A percentile compares a stretch with the other conserved stretches of the same genome.
These are phyloP conservation scores for Nematopogon swammerdamellus DNA, from an alignment of 2,888 invertebrate genomes.

Conservation along the genomic window DNA sequence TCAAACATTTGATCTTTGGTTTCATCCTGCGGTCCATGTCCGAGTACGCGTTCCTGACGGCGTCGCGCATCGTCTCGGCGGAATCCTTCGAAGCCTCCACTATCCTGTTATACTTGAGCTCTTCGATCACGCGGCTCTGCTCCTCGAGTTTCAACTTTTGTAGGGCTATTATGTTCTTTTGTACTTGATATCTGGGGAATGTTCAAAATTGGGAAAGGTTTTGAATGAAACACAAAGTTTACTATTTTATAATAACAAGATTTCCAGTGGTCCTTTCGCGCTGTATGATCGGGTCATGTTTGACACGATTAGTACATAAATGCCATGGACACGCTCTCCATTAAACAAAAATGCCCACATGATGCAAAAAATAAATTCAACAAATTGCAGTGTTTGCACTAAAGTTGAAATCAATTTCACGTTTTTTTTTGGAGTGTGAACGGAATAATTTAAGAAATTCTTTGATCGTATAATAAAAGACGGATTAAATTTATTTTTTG, in stretches of 20 bases:
- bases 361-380: no score
- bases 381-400: no score
- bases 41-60: conserved; percentile 53
- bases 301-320: neutral
- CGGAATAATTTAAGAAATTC: no score
- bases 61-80: conserved; percentile 51
- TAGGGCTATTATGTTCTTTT: conserved; percentile 68
- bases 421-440: no score
- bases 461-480: no score
- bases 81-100: conserved; percentile 62
- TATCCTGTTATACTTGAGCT: conserved; percentile 67
- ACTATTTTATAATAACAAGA: neutral
- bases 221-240: conserved; percentile 1
- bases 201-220: conserved; percentile 2
- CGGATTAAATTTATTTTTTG: no score
- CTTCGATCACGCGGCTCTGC: conserved; percentile 70
- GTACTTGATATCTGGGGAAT: conserved; percentile 59
- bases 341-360: no score
- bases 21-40: conserved; percentile 55
- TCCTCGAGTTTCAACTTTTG: conserved; percentile 69
- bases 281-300: neutral
- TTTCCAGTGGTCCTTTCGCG: neutral
- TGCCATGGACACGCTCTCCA: neutral
- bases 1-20: conserved; percentile 52
- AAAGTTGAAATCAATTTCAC: no score